Conservation (phyloP, 2,113 vertebrate species). For the Brevimyrus niger region DNA sequence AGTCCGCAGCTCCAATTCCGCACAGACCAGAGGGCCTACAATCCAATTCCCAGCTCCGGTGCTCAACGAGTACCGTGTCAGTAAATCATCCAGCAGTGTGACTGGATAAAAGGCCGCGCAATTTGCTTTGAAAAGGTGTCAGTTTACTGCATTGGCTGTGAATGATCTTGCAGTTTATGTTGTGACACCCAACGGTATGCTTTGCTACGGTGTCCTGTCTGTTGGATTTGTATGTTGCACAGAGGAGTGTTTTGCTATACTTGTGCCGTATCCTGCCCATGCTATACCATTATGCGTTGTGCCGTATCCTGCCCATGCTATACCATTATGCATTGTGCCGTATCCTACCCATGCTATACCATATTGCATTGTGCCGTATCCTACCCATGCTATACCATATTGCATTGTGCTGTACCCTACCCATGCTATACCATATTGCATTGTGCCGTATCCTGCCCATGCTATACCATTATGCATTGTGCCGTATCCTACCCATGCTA, state of each 20-base stretch:
- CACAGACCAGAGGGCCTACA: neutral
- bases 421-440: too few relatives aligned
- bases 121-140: neutral
- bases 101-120: neutral
- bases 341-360: too few relatives aligned
- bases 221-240: neutral
- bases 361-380: too few relatives aligned
- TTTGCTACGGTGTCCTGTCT: neutral
- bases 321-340: too few relatives aligned
- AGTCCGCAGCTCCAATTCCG: neutral
- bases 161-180: neutral
- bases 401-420: too few relatives aligned
- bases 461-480: neutral
- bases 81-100: neutral
- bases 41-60: neutral
- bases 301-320: neutral
- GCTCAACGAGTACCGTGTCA: neutral
- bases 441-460: neutral
- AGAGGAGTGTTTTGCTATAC: neutral
- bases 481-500: neutral
- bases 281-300: neutral
- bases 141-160: neutral
- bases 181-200: neutral
- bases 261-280: neutral
- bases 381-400: too few relatives aligned